These are phyloP conservation scores for Tetraodon nigroviridis DNA, from an alignment of 2,113 vertebrate genomes.

Conservation along the genomic window DNA sequence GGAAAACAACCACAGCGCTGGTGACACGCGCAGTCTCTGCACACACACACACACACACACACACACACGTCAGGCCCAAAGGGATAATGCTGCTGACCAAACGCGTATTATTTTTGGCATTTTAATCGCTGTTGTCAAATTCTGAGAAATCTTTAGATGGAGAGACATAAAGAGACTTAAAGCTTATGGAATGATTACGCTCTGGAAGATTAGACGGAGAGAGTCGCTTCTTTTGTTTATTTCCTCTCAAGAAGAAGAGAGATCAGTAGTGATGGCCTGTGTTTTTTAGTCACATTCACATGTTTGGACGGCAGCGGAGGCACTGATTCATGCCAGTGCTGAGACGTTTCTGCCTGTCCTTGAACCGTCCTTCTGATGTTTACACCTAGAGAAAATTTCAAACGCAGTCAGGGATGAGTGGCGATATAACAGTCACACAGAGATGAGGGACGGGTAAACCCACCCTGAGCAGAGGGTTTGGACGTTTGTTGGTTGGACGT, in stretches of 20 bases:
- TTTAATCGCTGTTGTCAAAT: conserved; percentile 39
- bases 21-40: conserved; percentile 16
- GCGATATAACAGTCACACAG: too few relatives aligned
- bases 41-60: background rate
- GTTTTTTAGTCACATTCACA: too few relatives aligned
- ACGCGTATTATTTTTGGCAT: conserved; percentile 56
- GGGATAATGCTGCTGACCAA: conserved; percentile 31
- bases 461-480: background rate
- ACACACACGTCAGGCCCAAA: conserved; percentile 17
- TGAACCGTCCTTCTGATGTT: too few relatives aligned
- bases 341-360: too few relatives aligned
- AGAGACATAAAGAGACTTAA: conserved; percentile 30
- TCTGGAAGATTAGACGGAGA: conserved; percentile 21
- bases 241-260: background rate
- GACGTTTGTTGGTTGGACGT: conserved; percentile 20
- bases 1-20: conserved; percentile 39
- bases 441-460: too few relatives aligned
- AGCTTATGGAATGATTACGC: conserved; percentile 32
- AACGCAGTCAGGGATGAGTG: too few relatives aligned
- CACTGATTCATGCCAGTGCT: too few relatives aligned
- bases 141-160: conserved; percentile 50
- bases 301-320: too few relatives aligned
- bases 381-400: too few relatives aligned
- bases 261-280: too few relatives aligned
- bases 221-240: conserved; percentile 11